phyloP scores from a whole-genome alignment of 2,888 invertebrate genomes.

The Callinectes sapidus region DNA sequence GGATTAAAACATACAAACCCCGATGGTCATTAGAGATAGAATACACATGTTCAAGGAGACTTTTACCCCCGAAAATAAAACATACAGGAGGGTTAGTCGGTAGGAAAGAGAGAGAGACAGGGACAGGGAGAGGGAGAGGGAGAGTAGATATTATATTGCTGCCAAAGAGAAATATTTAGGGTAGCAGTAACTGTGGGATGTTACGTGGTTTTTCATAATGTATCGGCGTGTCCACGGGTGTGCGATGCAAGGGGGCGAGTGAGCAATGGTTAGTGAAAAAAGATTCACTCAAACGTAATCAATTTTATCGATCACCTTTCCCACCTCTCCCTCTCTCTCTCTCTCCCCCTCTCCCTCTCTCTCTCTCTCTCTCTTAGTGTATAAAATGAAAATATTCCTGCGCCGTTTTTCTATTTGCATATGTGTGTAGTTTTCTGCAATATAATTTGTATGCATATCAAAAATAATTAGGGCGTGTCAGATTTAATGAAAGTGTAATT shows the following conservation, averaged over 20 bases:
- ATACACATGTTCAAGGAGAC: too few relatives aligned
- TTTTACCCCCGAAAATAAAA: neutral
- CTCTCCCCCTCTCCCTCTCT: neutral
- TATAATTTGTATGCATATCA: constrained; percentile 37
- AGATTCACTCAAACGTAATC: neutral
- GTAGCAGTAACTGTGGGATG: neutral
- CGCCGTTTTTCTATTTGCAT: neutral
- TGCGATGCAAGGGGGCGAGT: neutral
- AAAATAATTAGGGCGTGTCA: constrained; percentile 34
- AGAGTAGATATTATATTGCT: neutral
- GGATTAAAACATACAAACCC: too few relatives aligned
- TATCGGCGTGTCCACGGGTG: neutral
- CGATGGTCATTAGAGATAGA: too few relatives aligned
- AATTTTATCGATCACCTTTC: constrained; percentile 4
- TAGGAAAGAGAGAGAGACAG: neutral
- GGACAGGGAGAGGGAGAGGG: neutral
- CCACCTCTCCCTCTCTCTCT: neutral
- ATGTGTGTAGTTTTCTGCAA: constrained; percentile 10
- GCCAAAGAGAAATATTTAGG: constrained; percentile 22
- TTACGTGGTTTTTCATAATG: neutral
- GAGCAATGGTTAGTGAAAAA: neutral
- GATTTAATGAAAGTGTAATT: constrained; percentile 36
- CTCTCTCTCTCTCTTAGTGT: neutral
- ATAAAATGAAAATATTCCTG: neutral
- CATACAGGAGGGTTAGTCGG: neutral